Percentiles rank a stretch among this genome's conserved stretches.
Conservation (phyloP, 2,888 invertebrate genomes). For the Scaptomyza polygonia region DNA sequence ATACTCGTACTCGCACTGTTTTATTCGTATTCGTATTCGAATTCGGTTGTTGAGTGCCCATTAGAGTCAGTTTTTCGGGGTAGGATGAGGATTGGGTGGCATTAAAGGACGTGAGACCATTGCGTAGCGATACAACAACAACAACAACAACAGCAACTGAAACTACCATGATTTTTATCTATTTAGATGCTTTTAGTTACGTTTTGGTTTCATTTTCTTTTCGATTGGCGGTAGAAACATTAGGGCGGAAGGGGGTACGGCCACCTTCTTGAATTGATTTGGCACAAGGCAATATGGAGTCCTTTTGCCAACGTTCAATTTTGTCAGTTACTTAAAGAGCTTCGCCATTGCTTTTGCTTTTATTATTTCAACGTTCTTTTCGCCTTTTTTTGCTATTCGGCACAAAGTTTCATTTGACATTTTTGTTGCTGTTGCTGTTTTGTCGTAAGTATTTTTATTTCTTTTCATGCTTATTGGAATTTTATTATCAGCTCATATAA, state of each 20-base stretch:
- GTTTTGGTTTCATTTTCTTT: constrained; percentile 47
- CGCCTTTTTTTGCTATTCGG: not conserved
- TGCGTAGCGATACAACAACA: constrained; percentile 21
- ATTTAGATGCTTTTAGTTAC: constrained; percentile 74
- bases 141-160: constrained; percentile 20
- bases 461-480: constrained; percentile 75
- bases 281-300: constrained; percentile 22
- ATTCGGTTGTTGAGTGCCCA: constrained; percentile 65
- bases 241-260: not conserved
- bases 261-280: constrained; percentile 62
- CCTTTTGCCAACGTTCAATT: constrained; percentile 32
- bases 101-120: constrained; percentile 11
- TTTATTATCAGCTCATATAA: constrained; percentile 79
- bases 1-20: constrained; percentile 1
- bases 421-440: constrained; percentile 52
- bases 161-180: constrained; percentile 67
- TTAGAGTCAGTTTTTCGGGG: constrained; percentile 48
- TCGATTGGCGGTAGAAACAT: not conserved
- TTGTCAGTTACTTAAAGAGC: constrained; percentile 35
- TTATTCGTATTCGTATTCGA: constrained; percentile 20
- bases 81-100: not conserved
- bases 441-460: constrained; percentile 73
- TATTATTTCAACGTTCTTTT: constrained; percentile 4
- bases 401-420: constrained; percentile 10
- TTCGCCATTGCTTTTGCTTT: constrained; percentile 25